Evolutionary conservation across 2,113 vertebrate genomes (phyloP), one percentile per base, ranked within the genome.

Genomic region (Charina bottae): DNA sequence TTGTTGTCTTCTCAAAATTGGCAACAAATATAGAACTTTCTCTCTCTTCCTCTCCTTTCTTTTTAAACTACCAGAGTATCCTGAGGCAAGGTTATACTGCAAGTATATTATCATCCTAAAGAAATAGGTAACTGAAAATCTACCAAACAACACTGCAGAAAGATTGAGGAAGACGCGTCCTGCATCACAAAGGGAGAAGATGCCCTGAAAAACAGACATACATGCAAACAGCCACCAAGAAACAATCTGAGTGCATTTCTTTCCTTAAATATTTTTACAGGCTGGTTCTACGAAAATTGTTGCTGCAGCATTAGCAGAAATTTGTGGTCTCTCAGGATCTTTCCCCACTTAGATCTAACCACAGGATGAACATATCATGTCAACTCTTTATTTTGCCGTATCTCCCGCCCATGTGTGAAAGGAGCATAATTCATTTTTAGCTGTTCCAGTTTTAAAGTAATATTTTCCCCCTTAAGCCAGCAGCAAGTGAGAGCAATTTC

Each of bases 51-150:
- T 87, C 17, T 37, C 17, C 17, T 8, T 28, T 8, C 3, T 9
- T 90, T 42, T 60, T 58, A 53, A 24, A 95, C 93, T 21, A 92
- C 0, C 54, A 91, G 9, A 7, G 37, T 94, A 92, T 56, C 90
- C 56, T 92, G 93, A 95, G 92, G 55, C 93, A 96, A 68, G 55
- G 4, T 95, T 96, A 90, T 90, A 92, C 42, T 88, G 90, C 6
- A 93, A 78, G 92, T 94, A 46, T 84, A 93, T 94, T 95, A 85
- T 87, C 89, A 78, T 91, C 28, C 33, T 88, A 94, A 93, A 91
- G 58, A 96, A 95, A 94, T 59, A 96, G 6, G n/a, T 19, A 92
- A 62, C 53, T 93, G n/a, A 91, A 60, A 91, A 21, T 87, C n/a
- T 55, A 8, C 90, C 46, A 94, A 62, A 10, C 93, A 95, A 21